A percentile compares a stretch with the other conserved stretches of the same genome.
Evolutionary conservation across 1,140 invertebrate species (phyloP).

Genomic region (Pogonognathellus flavescens): DNA sequence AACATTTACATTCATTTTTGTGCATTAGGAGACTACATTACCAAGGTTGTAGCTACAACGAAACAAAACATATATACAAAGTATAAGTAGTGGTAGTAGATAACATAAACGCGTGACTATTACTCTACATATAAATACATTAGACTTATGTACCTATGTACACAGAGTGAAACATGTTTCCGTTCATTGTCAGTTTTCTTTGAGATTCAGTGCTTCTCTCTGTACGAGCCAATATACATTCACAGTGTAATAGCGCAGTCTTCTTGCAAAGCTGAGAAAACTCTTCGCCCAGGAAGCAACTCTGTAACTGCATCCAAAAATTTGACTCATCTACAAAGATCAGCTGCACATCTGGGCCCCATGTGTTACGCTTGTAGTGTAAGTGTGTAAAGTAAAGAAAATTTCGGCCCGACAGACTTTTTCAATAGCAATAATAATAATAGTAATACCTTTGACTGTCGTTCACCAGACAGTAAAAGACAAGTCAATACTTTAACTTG

Average conservation of each 20-base stretch:
- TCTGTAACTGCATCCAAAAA: conserved; percentile 9
- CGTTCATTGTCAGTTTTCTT: conserved; percentile 24
- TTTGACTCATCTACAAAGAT: conserved; percentile 38
- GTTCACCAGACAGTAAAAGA: conserved; percentile 32
- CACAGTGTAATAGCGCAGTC: not conserved
- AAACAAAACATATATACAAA: not conserved
- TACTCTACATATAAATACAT: not conserved
- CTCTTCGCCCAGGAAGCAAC: conserved; percentile 1
- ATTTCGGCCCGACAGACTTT: conserved; percentile 39
- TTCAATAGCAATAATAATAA: conserved; percentile 46
- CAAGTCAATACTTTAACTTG: conserved; percentile 29
- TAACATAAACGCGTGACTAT: conserved; percentile 1
- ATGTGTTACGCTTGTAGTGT: conserved; percentile 23
- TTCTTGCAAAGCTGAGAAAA: not conserved
- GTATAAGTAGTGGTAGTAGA: too few relatives aligned
- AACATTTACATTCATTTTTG: not conserved
- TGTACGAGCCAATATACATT: not conserved
- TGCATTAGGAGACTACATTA: not conserved
- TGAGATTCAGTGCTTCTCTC: conserved; percentile 1
- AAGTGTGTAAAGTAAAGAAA: conserved; percentile 20
- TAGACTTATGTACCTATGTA: conserved; percentile 14
- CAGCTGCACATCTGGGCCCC: conserved; percentile 46
- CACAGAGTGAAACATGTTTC: conserved; percentile 20
- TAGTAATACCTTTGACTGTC: conserved; percentile 41
- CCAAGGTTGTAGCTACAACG: not conserved